Evolutionary conservation across 2,888 invertebrate genomes (phyloP).

Genomic region (Leptogaster cylindrica): DNA sequence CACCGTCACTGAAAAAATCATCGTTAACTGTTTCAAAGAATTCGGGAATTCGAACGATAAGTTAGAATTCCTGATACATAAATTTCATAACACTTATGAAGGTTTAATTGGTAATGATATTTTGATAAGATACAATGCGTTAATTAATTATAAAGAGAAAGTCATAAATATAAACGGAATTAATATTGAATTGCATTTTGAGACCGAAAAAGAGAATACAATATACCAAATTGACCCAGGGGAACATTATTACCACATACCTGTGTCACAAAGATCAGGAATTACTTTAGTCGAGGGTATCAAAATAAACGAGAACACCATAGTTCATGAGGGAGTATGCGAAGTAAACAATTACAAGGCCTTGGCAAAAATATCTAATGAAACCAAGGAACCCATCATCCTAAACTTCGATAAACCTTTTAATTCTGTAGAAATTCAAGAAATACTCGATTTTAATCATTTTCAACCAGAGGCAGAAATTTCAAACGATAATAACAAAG

Average conservation of each 20-base stretch:
- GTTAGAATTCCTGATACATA: not conserved
- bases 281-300: not conserved
- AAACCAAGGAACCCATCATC: not conserved
- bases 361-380: slow-evolving; percentile 1
- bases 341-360: slow-evolving; percentile 5
- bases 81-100: slow-evolving; percentile 23
- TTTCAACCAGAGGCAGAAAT: not conserved
- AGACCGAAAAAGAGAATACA: not conserved
- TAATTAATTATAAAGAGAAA: not conserved
- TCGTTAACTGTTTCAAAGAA: not conserved
- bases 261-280: not conserved
- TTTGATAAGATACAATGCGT: not conserved
- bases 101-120: slow-evolving; percentile 29
- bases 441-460: not conserved
- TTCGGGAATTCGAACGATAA: too few relatives aligned
- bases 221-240: slow-evolving; percentile 6
- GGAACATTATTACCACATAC: not conserved
- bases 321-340: not conserved
- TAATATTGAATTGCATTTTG: not conserved
- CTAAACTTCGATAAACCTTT: not conserved
- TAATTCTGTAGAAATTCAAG: not conserved
- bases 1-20: not conserved
- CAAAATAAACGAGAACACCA: not conserved
- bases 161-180: not conserved
- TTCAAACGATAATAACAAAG: not conserved